Evolutionary conservation across 2,888 invertebrate genomes (phyloP).

Genomic region (Cheilosia urbana): DNA sequence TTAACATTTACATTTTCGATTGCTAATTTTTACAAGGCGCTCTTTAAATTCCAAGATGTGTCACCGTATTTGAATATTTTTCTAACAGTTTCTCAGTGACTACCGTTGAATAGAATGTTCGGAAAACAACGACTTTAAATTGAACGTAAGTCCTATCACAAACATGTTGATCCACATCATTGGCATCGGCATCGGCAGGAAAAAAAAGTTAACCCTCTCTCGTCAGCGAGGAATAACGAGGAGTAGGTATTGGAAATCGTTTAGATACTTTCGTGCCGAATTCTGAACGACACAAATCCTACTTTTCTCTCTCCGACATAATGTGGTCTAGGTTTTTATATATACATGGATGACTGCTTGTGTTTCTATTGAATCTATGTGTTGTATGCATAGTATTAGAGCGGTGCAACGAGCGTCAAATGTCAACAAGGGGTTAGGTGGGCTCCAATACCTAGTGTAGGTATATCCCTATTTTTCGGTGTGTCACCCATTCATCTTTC

Average conservation of each 20-base stretch:
- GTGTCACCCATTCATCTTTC: constrained; percentile 74
- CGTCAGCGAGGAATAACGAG: constrained; percentile 20
- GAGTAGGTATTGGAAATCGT: constrained; percentile 61
- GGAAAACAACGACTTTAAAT: constrained; percentile 55
- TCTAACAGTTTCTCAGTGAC: background rate
- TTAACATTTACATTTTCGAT: constrained; percentile 35
- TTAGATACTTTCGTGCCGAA: constrained; percentile 72
- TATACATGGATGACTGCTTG: background rate
- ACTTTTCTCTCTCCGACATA: constrained; percentile 54
- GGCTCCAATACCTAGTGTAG: constrained; percentile 45
- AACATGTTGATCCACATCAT: constrained; percentile 72
- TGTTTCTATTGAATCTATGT: constrained; percentile 39
- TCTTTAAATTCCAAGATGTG: constrained; percentile 54
- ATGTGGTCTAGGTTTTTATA: constrained; percentile 32
- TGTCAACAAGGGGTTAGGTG: constrained; percentile 67
- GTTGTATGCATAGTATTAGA: constrained; percentile 54
- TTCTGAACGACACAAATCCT: constrained; percentile 69
- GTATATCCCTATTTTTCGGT: constrained; percentile 73
- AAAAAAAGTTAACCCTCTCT: constrained; percentile 10
- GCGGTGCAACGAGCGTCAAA: constrained; percentile 67
- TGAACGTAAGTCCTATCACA: constrained; percentile 68
- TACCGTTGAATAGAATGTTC: constrained; percentile 7
- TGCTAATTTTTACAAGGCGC: constrained; percentile 24
- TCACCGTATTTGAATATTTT: background rate
- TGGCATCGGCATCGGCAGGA: constrained; percentile 27